Evolutionary conservation across 2,113 vertebrate species (phyloP), one percentile per base, ranked within the genome.

Genomic region (Leucosticte australis): DNA sequence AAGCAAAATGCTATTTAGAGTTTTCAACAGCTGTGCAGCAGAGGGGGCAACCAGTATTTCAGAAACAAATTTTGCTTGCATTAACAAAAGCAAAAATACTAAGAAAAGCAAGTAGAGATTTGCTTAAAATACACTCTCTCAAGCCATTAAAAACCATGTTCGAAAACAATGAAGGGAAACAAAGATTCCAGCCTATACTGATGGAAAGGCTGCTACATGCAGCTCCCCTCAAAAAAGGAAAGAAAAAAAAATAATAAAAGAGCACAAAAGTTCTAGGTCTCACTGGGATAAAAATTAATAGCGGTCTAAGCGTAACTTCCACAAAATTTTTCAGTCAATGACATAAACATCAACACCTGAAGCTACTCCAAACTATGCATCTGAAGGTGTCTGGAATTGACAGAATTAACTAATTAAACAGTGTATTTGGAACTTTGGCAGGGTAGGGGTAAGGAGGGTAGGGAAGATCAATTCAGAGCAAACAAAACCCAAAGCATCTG

Each of bases 341-440:
- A 62, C 70, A 64, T 5, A 2, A 91, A 70, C 3, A 60, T 33
- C 10, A 59, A 62, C 9, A 71, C 10, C 19, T 47, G 17, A 86
- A 71, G 23, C 16, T 65, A 80, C 22, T 53, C 24, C 21, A 14
- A 85, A 42, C 37, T 59, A 60, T 46, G 27, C 23, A 65, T n/a
- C 42, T 62, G 42, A 82, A 56, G 19, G 23, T 26, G 20, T 15
- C 5, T 69, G 19, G 41, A 60, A 21, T 31, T 11, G 24, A 82
- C 6, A 85, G 15, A 85, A 76, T n/a, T 76, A 73, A 76, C 5
- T 20, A 73, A 81, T 24, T 12, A 59, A 71, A 68, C 76, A 33
- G 9, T 5, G 0, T 17, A 31, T 41, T 87, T 63, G 9, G 33
- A 71, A 67, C 15, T 28, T 49, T 1, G 1, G 0, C 7, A 2